Percentiles rank a stretch among this genome's conserved stretches.
phyloP scores from a whole-genome alignment of 2,113 vertebrate species.

The Lagopus leucura region DNA sequence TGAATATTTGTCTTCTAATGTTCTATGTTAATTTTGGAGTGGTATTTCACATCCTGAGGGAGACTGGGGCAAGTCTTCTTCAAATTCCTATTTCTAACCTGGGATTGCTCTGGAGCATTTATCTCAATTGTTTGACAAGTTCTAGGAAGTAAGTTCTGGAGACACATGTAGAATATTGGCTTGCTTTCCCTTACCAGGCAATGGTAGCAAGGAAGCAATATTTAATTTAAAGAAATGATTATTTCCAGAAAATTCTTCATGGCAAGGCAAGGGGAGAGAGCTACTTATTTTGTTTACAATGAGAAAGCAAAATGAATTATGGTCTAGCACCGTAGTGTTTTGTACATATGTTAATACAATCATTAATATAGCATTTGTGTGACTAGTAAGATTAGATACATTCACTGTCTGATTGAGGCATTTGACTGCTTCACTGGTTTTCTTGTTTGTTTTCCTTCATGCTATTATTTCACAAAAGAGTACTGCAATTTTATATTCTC shows the following conservation, averaged over 20 bases:
- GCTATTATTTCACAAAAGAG: background rate
- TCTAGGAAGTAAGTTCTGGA: background rate
- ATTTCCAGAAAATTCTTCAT: background rate
- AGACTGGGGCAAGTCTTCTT: background rate
- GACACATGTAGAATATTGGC: no score
- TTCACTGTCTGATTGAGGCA: background rate
- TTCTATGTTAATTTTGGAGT: background rate
- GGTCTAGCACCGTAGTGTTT: background rate
- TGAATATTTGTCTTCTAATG: background rate
- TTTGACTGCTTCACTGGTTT: background rate
- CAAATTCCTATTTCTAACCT: background rate
- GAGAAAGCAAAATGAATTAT: background rate
- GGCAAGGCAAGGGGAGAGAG: background rate
- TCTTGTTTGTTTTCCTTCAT: background rate
- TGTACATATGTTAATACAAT: background rate
- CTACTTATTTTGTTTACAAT: background rate
- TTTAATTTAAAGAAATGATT: background rate
- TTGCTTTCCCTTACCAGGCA: background rate
- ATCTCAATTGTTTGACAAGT: background rate
- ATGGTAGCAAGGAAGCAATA: background rate
- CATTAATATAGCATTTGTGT: background rate
- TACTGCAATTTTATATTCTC: background rate
- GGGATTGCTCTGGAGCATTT: background rate
- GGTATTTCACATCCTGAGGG: background rate
- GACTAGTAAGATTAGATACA: background rate